Evolutionary conservation across 2,113 vertebrate species (phyloP), one percentile per base, ranked within the genome.

Genomic region (Dicentrarchus labrax): DNA sequence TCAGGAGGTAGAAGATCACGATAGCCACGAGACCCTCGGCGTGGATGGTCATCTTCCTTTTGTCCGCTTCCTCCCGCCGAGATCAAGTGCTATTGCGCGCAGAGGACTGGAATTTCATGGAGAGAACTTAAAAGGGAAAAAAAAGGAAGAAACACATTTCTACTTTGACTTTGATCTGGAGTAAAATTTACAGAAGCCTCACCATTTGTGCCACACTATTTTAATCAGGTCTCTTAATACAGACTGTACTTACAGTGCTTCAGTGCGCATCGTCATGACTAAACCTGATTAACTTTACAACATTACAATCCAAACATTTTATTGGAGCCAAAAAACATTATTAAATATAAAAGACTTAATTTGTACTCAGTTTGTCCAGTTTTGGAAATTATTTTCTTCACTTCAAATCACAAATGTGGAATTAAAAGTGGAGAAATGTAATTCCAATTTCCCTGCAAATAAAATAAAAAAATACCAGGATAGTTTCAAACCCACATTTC

Each of bases 1-100:
- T 99, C 59, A 97, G 91, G 86, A 98, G 71, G 84, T 99, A 99
- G 93, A 99, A 99, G 36, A 98, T 51, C 48, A 97, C 93, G 69
- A 99, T 99, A 50, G 98, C 98, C 90, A 99, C 94, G 65, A 99
- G 91, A 84, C 98, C 98, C 80, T 97, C 98, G 81, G 93, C 95
- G 76, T 99, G 98, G 94, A 99, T 96, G 90, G 96, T 84, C 98
- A 96, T 96, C 81, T 91, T 96, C 89, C 77, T 41, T 50, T 22
- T 2, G 64, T 74, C 54, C 45, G 73, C 76, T 62, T 89, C 56
- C 78, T 71, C 65, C 68, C 62, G 72, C 86, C 72, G 65, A 74
- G 89, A 91, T 94, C 84, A 85, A 38, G 51, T 9, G 84, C 89
- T 89, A 30, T 82, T 90, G 62, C 90, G 72, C 80, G 57, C 75